Base-by-base conservation (phyloP, 2,797 vertebrate species). In the Lacerta agilis region DNA sequence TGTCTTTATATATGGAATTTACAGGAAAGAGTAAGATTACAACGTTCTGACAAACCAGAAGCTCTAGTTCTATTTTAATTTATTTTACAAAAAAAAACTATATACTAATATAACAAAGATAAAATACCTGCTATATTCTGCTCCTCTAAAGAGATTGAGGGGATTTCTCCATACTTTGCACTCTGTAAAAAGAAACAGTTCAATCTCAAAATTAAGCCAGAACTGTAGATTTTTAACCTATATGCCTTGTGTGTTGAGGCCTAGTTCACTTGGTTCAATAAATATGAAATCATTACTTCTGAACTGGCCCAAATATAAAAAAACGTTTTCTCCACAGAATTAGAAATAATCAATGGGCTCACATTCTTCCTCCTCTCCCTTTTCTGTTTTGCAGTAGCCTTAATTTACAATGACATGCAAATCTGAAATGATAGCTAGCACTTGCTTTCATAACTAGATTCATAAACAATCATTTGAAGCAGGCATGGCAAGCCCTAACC, bases 131-230 rank as follows among this genome's bases (percentile, higher is more conserved):
- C 98, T 99, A 92, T 99, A 99, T 94, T 99, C 99, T 93, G 99
- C 98, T 94, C 99, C 99, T 98, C 99, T 97, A 95, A 99, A 99
- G 87, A 99, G 97, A 94, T 99, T 99, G 92, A 99, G 96, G 88
- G 99, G 99, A 91, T 99, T 99, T 96, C 98, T 97, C 99, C 99
- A 99, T 79, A 99, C 98, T 95, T 99, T 99, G 95, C 99, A 99
- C 92, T 99, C 99, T 99, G 94, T 79, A 94, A 94, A 76, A 95
- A 8, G 27, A 33, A 91, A 77, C 38, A 82, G 18, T 3, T 61
- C 45, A 88, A 20, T 6, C 5, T 79, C 25, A 78, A 82, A 77
- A 89, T 36, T 91, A 27, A 33, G 43, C 0, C 1, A 72, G 61
- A 83, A 90, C 78, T 61, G 38, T 41, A 1, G 87, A 36, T 0